Evolutionary conservation across 2,113 vertebrate genomes (phyloP).

Genomic region (Lamprotornis superbus): DNA sequence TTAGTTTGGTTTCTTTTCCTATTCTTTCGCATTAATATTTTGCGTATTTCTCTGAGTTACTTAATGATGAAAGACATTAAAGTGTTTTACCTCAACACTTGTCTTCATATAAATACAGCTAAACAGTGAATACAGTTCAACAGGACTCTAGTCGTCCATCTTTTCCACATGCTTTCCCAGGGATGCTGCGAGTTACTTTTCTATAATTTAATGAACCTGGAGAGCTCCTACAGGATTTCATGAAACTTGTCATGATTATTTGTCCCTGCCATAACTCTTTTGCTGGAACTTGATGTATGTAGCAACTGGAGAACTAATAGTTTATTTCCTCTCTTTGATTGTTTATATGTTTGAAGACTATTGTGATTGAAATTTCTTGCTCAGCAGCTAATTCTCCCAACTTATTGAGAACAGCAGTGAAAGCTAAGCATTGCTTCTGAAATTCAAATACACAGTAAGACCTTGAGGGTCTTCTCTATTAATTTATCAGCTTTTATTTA

Average conservation of each 20-base stretch:
- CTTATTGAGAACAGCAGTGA: not conserved
- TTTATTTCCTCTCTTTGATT: not conserved
- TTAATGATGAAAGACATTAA: not conserved
- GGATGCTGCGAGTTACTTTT: not conserved
- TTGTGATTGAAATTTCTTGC: not conserved
- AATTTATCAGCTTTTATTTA: not conserved
- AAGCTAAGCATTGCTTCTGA: not conserved
- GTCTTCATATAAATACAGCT: not conserved
- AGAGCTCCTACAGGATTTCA: not conserved
- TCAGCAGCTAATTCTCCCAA: not conserved
- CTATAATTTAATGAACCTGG: not conserved
- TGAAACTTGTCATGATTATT: not conserved
- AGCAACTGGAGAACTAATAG: not conserved
- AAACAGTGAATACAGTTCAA: not conserved
- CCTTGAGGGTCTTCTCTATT: not conserved
- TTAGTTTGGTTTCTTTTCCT: not conserved
- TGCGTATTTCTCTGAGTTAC: not conserved
- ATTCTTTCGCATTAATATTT: not conserved
- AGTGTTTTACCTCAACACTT: not conserved
- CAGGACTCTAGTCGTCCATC: not conserved
- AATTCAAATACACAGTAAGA: not conserved
- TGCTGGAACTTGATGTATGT: not conserved
- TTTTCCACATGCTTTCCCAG: not conserved
- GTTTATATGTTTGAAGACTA: not conserved
- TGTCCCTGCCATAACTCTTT: not conserved